A percentile compares a stretch with the other conserved stretches of the same genome.
Conservation (phyloP, 2,888 invertebrate genomes). For the Pogonocherus hispidulus region DNA sequence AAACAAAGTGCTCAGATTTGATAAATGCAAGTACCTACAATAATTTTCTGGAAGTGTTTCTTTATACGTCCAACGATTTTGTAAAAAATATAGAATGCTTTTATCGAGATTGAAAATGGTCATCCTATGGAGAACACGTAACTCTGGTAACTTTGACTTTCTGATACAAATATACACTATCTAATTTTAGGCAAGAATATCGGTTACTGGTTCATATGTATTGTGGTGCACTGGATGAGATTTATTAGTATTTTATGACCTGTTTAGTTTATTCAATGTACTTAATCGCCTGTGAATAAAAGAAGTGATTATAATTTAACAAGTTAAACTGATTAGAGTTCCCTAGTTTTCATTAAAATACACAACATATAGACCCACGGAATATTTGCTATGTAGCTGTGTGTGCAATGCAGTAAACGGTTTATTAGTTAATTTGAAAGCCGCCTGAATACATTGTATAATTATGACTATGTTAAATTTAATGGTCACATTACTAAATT, state of each 20-base stretch:
- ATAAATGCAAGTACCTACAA: background rate
- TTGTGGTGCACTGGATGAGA: background rate
- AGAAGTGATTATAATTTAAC: too few species aligned
- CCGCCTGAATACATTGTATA: slow-evolving; percentile 3
- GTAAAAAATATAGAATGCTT: too few species aligned
- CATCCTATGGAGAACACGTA: too few species aligned
- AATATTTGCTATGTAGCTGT: background rate
- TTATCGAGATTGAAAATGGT: too few species aligned
- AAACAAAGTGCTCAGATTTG: background rate
- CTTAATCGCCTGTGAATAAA: background rate
- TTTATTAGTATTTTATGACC: background rate
- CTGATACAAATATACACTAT: too few species aligned
- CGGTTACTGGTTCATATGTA: background rate
- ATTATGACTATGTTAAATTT: slow-evolving; percentile 18
- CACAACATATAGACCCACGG: background rate
- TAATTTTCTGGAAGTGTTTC: too few species aligned
- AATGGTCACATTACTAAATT: slow-evolving; percentile 37
- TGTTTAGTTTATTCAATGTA: background rate
- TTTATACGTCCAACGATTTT: too few species aligned
- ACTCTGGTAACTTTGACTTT: too few species aligned
- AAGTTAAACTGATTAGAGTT: too few species aligned
- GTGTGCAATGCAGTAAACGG: slow-evolving; percentile 11
- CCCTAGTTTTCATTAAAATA: background rate
- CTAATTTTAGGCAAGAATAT: background rate
- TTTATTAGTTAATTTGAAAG: slow-evolving; percentile 26